phyloP scores from a whole-genome alignment of 1,140 invertebrate genomes.

The Caenorhabditis latens region DNA sequence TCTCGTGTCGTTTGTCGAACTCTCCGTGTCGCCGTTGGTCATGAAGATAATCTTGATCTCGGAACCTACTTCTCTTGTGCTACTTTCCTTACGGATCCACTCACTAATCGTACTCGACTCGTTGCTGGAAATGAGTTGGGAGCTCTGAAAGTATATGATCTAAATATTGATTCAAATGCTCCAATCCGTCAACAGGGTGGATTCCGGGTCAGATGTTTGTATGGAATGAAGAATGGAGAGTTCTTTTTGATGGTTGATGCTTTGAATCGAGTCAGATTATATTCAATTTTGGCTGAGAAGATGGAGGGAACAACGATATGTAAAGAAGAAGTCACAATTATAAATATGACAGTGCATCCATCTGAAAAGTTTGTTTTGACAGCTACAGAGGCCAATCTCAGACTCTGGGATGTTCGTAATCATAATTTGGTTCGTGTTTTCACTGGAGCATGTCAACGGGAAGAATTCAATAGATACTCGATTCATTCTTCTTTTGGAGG shows the following conservation, averaged over 20 bases:
- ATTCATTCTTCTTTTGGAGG: conserved; percentile 33
- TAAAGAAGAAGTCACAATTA: conserved; percentile 22
- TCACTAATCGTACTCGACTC: neutral
- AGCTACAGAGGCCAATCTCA: neutral
- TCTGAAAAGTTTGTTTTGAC: neutral
- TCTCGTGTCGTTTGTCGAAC: neutral
- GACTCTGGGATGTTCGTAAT: conserved; percentile 20
- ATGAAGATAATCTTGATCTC: neutral
- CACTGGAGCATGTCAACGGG: conserved; percentile 24
- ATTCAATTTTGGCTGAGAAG: neutral
- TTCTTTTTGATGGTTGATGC: neutral
- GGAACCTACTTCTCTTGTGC: neutral
- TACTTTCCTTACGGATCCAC: neutral
- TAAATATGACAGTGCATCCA: conserved; percentile 24
- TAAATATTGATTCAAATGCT: neutral
- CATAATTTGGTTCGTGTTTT: conserved; percentile 20
- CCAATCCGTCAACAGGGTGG: neutral
- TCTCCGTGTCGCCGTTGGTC: neutral
- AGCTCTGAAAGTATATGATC: neutral
- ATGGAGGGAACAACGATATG: conserved; percentile 15
- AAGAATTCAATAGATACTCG: neutral
- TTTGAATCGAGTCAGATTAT: neutral
- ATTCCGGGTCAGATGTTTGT: conserved; percentile 10
- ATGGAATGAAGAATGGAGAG: conserved; percentile 16
- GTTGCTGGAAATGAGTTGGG: conserved; percentile 40